These are phyloP conservation scores for Cyclargus thomasi DNA, from an alignment of 1,140 invertebrate genomes.

Conservation along the genomic window DNA sequence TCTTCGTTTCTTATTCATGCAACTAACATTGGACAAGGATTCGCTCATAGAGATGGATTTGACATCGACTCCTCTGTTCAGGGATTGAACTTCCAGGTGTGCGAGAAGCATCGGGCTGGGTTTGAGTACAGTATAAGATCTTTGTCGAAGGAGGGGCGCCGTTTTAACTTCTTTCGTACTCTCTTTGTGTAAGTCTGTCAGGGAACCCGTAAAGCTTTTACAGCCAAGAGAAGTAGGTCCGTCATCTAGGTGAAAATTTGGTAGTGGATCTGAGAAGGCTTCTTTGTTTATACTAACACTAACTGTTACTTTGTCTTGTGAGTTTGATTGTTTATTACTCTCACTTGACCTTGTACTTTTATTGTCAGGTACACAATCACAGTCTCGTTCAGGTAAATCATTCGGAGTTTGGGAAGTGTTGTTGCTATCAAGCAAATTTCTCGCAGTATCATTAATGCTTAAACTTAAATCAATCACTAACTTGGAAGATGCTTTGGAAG, in stretches of 20 bases:
- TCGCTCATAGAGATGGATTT: conserved; percentile 71
- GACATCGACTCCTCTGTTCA: conserved; percentile 66
- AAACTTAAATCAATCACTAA: conserved; percentile 52
- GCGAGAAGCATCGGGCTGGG: conserved; percentile 79
- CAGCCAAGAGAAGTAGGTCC: conserved; percentile 53
- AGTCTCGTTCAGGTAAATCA: conserved; percentile 56
- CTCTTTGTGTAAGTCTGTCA: conserved; percentile 60
- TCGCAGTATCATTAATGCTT: conserved; percentile 45
- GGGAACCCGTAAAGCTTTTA: conserved; percentile 69
- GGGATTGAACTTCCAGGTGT: conserved; percentile 74
- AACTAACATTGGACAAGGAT: conserved; percentile 49
- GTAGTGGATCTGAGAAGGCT: conserved; percentile 32
- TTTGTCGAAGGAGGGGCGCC: conserved; percentile 74
- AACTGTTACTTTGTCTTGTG: conserved; percentile 35
- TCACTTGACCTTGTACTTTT: conserved; percentile 24
- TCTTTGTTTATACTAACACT: conserved; percentile 40
- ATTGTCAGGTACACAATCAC: conserved; percentile 32
- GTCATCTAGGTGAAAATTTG: conserved; percentile 38
- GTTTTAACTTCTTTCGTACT: conserved; percentile 40
- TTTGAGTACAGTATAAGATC: conserved; percentile 78
- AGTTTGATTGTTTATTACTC: conserved; percentile 19
- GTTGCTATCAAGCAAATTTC: conserved; percentile 32
- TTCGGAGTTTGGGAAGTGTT: conserved; percentile 28
- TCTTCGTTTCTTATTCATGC: conserved; percentile 55
- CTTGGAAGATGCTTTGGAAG: conserved; percentile 43